These are phyloP conservation scores for Caerostris darwini DNA, from an alignment of 1,140 invertebrate species.

Conservation along the genomic window DNA sequence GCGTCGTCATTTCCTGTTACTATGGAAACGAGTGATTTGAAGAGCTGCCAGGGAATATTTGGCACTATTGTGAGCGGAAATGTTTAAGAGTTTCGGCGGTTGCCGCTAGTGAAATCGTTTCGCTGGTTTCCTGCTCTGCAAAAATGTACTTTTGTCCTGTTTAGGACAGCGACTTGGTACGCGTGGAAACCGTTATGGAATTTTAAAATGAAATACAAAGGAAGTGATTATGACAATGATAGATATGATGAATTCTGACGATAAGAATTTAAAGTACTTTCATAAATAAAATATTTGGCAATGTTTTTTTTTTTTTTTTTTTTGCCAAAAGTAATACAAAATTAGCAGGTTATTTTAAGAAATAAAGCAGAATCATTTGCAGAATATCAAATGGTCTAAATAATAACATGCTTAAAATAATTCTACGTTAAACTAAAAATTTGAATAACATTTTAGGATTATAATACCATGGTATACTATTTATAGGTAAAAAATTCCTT, in stretches of 20 bases:
- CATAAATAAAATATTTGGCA: neutral
- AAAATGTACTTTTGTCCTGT: neutral
- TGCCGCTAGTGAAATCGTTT: constrained; percentile 9
- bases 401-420: too few species aligned
- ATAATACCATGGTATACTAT: too few species aligned
- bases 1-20: constrained; percentile 36
- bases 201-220: neutral
- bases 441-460: too few species aligned
- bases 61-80: constrained; percentile 39
- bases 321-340: neutral
- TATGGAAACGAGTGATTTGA: constrained; percentile 33
- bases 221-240: neutral
- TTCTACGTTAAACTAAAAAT: too few species aligned
- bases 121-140: neutral
- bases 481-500: too few species aligned
- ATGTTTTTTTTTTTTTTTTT: neutral
- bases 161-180: neutral
- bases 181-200: neutral
- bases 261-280: neutral
- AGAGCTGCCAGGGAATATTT: constrained; percentile 30
- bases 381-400: too few species aligned
- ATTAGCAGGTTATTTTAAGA: too few species aligned
- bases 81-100: constrained; percentile 34
- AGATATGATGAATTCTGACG: neutral
- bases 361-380: too few species aligned